phyloP scores from a whole-genome alignment of 2,113 vertebrate species.

The Aleadryas rufinucha region DNA sequence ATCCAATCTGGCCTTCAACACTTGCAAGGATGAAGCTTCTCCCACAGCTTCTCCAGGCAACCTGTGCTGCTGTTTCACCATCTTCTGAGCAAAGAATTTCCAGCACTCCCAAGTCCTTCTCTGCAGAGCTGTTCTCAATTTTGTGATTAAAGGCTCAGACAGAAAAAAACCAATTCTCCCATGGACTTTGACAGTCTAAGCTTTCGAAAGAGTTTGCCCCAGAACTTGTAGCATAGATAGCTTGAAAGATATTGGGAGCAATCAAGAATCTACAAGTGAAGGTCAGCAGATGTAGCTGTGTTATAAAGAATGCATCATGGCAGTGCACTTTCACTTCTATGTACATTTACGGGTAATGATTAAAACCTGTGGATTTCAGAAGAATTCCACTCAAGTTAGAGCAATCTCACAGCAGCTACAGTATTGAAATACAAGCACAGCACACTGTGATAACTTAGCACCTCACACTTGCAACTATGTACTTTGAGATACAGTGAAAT shows the following conservation, averaged over 20 bases:
- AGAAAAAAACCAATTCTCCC: fast-evolving
- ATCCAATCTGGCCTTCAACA: background rate
- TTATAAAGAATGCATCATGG: background rate
- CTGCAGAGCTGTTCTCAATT: background rate
- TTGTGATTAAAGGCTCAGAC: background rate
- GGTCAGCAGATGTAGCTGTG: background rate
- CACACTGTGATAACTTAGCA: background rate
- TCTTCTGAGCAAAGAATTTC: background rate
- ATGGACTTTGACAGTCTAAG: background rate
- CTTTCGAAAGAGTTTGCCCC: background rate
- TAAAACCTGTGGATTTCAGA: background rate
- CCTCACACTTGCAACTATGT: background rate
- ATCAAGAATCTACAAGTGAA: background rate
- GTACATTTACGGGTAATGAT: background rate
- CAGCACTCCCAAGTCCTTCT: background rate
- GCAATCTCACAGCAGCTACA: background rate
- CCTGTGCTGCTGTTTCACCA: background rate
- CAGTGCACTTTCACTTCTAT: background rate
- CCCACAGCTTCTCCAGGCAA: background rate
- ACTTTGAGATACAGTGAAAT: background rate
- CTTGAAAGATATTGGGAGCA: background rate
- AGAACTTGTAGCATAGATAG: background rate
- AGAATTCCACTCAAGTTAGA: background rate
- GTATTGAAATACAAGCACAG: background rate
- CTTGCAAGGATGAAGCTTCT: background rate